Conservation (phyloP, 1,140 invertebrate species). For the Meteorus sp. region DNA sequence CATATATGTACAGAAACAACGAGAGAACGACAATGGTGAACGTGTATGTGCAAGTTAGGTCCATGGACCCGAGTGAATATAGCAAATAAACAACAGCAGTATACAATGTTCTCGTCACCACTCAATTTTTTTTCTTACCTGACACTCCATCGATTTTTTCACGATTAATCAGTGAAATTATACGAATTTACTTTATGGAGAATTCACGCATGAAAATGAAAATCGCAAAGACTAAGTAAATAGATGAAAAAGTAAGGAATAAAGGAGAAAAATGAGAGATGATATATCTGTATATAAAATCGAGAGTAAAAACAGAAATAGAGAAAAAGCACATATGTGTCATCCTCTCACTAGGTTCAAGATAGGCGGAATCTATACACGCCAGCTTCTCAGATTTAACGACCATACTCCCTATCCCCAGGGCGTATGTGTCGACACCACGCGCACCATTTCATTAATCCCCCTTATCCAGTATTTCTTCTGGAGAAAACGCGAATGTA, state of each 20-base stretch:
- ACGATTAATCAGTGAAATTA: neutral
- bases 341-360: neutral
- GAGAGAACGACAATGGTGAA: too few relatives aligned
- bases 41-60: too few relatives aligned
- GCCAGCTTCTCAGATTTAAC: conserved; percentile 24
- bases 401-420: conserved; percentile 18
- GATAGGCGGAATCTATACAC: neutral
- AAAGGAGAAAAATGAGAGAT: too few relatives aligned
- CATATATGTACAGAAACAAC: too few relatives aligned
- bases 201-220: neutral
- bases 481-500: conserved; percentile 9
- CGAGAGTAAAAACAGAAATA: neutral
- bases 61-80: too few relatives aligned
- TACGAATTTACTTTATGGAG: neutral
- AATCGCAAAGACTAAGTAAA: too few relatives aligned
- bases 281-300: too few relatives aligned
- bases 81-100: too few relatives aligned
- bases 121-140: neutral
- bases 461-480: conserved; percentile 27
- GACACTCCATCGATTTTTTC: neutral
- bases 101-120: neutral
- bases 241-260: too few relatives aligned
- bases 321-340: neutral
- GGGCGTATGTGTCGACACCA: conserved; percentile 3
- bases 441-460: conserved; percentile 32